Base-by-base conservation (phyloP, 2,797 vertebrate species). In the Martes flavigula region DNA sequence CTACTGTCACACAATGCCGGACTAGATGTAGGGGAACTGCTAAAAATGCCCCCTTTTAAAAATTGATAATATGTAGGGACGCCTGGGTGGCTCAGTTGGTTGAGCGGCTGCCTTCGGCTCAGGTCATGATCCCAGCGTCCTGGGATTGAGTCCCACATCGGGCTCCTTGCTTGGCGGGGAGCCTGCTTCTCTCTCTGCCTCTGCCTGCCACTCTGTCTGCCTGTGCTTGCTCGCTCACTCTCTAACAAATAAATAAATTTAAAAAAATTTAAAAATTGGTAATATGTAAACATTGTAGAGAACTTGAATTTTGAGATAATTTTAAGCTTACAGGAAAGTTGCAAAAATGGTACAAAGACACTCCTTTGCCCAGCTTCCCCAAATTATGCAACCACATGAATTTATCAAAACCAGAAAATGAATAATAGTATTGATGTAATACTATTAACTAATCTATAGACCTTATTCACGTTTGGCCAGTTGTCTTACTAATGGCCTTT, bases 251-350 rank as follows among this genome's bases (percentile, higher is more conserved):
- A 40, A 40, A 40, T 40, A 40, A 40, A 40, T 40, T 38, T 38
- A 3, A 38, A 79, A 88, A 84, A 77, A 58, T 92, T 35, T 48
- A 79, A 88, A 84, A 77, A 58, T 35, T 54, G 56, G 62, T 54
- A 58, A 58, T 70, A 30, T 9, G 73, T 94, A 46, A 92, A 43
- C 25, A 68, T 94, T 83, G 90, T 78, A 4, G 85, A 95, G 75
- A 46, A 64, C 30, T 68, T 93, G 87, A 87, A 58, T 54, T 96
- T 95, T 75, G 73, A 96, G 83, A 89, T 94, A 87, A 92, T 56
- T 97, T 58, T 32, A 91, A 79, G 83, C 73, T 35, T 93, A 78
- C 0, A 91, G 82, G 68, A 96, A 92, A 73, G 51, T 54, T 88
- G 15, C 51, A 95, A 82, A 87, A 82, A 81, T 32, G 87, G 18